Evolutionary conservation across 1,140 invertebrate species (phyloP), one percentile per base, ranked within the genome.

Genomic region (fruit fly (Drosophila melanogaster)): DNA sequence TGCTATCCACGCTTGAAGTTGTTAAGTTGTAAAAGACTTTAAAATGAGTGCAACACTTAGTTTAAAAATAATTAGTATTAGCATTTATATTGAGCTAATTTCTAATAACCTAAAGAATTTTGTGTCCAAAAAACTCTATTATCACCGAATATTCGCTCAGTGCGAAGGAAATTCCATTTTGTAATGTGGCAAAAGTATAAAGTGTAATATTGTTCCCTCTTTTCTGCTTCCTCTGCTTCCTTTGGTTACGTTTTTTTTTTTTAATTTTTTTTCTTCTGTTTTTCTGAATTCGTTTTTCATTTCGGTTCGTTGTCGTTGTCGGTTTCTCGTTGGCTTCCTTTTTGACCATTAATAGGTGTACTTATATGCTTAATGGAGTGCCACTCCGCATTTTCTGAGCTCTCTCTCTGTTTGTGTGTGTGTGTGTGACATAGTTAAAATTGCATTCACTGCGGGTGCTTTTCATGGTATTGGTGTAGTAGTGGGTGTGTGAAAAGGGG

Each of bases 271-370:
- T 15, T 4, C 17, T 44, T 15, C 17, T 44, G 1, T 54, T 50
- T 79, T 47, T 47, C 54, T 58, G 47, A 72, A 73, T 73, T 66
- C 60, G 60, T 77, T 77, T 58, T 58, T 79, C 69, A 54, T 69
- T 62, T 64, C 47, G 62, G 66, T 70, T 66, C 47, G 47, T 46
- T 70, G 60, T 65, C 61, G 61, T 69, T 69, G 57, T 67, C 65
- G 65, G 61, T 69, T 70, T 26, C 77, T 75, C 50, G 59, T 71
- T 71, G 75, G 54, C 65, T 79, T 86, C 75, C 81, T 77, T 87
- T 87, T 83, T 89, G 83, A 87, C 84, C 84, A 87, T 87, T 87
- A 87, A 87, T 87, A 89, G 83, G 83, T 89, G 79, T 83, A 87
- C 83, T 89, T 87, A 87, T 87, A 84, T 87, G 83, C 81, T 87